These are phyloP conservation scores for Paracyclopina nana DNA, from an alignment of 1,140 invertebrate species.

Conservation along the genomic window DNA sequence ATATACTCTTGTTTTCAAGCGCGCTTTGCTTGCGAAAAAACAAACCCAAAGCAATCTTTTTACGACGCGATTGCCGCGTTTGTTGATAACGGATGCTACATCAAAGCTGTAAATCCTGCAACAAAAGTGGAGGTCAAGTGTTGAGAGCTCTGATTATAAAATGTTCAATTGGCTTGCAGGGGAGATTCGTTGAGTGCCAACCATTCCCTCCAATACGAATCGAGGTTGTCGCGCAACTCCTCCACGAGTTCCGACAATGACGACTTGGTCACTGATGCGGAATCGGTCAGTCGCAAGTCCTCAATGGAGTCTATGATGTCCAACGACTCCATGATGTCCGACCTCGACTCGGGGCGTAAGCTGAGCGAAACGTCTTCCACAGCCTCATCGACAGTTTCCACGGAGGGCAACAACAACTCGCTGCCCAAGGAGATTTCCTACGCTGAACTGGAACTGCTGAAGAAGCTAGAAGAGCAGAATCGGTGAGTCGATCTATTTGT, in stretches of 20 bases:
- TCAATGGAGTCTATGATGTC: conserved; percentile 12
- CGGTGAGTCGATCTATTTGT: no score
- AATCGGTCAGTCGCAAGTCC: conserved; percentile 10
- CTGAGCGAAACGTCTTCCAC: not conserved
- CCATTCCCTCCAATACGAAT: no score
- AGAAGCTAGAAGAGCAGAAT: conserved; percentile 12
- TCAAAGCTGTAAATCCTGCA: not conserved
- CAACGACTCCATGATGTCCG: not conserved
- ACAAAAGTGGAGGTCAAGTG: not conserved
- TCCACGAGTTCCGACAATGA: no score
- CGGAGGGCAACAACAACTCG: conserved; percentile 5
- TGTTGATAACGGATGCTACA: not conserved
- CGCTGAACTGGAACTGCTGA: conserved; percentile 8
- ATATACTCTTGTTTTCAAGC: no score
- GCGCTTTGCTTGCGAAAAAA: no score
- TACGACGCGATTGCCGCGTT: no score
- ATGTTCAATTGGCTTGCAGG: not conserved
- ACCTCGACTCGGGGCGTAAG: no score
- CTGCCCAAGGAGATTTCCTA: not conserved
- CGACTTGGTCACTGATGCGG: not conserved
- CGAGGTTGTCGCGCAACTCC: no score
- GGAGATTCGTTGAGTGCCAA: not conserved
- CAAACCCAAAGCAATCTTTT: no score
- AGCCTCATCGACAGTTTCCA: not conserved
- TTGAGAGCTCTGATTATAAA: not conserved